phyloP scores from a whole-genome alignment of 2,113 vertebrate species.

The Dryoscopus gambensis region DNA sequence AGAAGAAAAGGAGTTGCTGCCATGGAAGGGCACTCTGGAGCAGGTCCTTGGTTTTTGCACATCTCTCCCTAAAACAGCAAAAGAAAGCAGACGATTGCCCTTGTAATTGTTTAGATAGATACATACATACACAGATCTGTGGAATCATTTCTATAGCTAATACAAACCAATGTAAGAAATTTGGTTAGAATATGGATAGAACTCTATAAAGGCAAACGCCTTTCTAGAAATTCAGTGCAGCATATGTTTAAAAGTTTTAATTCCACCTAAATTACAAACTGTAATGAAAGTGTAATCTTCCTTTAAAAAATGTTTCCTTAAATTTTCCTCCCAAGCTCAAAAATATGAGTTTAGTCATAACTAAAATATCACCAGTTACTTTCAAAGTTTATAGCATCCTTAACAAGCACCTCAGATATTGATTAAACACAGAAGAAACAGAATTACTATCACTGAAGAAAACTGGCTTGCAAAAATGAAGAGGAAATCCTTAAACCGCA shows the following conservation, averaged over 20 bases:
- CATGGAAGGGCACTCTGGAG: neutral
- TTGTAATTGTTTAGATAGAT: neutral
- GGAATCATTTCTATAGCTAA: neutral
- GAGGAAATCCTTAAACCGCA: neutral
- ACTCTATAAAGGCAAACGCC: neutral
- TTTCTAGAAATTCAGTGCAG: neutral
- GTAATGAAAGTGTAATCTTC: neutral
- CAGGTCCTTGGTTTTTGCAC: neutral
- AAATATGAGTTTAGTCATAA: neutral
- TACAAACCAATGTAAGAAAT: neutral
- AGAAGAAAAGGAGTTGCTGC: neutral
- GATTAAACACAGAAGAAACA: neutral
- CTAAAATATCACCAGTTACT: neutral
- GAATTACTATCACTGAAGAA: neutral
- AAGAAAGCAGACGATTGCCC: neutral
- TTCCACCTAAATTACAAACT: neutral
- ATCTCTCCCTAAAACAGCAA: neutral
- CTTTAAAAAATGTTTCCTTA: neutral
- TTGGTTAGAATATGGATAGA: neutral
- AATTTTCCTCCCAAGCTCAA: neutral
- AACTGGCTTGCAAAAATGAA: neutral
- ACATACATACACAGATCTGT: neutral
- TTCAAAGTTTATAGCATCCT: neutral
- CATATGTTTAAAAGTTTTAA: neutral
- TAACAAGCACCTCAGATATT: neutral